phyloP scores from a whole-genome alignment of 2,888 invertebrate species.

The Zelleria hepariella region DNA sequence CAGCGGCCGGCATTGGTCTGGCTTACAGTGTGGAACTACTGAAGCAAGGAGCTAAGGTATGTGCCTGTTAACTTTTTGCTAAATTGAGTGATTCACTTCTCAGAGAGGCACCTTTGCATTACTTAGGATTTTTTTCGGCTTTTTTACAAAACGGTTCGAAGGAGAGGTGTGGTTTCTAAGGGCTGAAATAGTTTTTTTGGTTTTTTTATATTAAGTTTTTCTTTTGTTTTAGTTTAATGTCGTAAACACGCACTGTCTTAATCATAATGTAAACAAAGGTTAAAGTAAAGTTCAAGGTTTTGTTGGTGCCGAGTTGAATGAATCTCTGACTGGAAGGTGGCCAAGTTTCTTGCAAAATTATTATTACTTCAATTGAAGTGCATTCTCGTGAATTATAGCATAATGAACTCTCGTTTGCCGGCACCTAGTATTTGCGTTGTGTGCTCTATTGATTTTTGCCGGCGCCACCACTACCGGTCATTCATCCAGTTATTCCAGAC shows the following conservation, averaged over 20 bases:
- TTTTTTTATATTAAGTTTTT: neutral
- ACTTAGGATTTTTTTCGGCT: neutral
- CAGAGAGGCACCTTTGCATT: neutral
- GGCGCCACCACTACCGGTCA: constrained; percentile 30
- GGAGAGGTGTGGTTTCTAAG: neutral
- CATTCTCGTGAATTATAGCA: too few relatives aligned
- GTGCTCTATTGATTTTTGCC: constrained; percentile 61
- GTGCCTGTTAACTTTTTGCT: neutral
- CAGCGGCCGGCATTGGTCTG: constrained; percentile 80
- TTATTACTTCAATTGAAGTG: neutral
- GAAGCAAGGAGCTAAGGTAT: constrained; percentile 81
- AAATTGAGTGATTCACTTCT: neutral
- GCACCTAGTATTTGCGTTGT: too few relatives aligned
- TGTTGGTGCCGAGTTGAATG: constrained; percentile 34
- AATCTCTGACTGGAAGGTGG: constrained; percentile 25
- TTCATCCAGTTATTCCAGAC: constrained; percentile 32
- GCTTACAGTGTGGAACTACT: constrained; percentile 81
- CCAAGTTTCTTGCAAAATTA: constrained; percentile 16
- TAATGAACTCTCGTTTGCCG: too few relatives aligned
- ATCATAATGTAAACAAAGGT: neutral
- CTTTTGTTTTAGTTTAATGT: neutral
- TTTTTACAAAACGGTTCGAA: neutral
- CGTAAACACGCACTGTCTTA: neutral
- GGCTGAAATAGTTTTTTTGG: too few relatives aligned
- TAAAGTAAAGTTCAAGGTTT: constrained; percentile 42